Base-by-base conservation (phyloP, 2,113 vertebrate species). In the Ammodytes marinus region DNA sequence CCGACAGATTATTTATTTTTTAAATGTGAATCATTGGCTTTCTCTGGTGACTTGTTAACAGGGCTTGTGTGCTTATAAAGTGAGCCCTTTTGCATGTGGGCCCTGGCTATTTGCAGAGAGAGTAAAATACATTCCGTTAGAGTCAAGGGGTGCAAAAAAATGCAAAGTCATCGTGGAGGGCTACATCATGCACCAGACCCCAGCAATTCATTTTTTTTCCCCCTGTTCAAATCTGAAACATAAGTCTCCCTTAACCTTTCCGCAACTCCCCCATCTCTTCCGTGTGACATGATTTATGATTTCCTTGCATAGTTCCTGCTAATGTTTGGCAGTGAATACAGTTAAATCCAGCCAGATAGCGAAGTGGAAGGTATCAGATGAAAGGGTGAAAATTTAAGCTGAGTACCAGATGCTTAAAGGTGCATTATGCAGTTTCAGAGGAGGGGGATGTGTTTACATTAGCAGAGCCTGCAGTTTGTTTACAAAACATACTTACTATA, bases 301-400 rank as follows among this genome's bases (percentile, higher is more conserved):
- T 86, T 91, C 73, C 77, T 66, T 15, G 45, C 59, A 15, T 50
- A 59, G 47, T 69, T 76, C 19, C 4, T 46, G 54, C 55, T 69
- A 39, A 67, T 50, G 59, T 37, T 43, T 27, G 5, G 42, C 42
- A 47, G 54, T 45, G 43, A 58, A 80, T 13, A 15, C 7, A 49
- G 13, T 9, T 27, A 27, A 27, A 27, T 68, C 11, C 19, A 70
- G 76, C 37, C 37, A 42, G 9, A 46, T 5, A 46, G 77, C 47
- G 37, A 4, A 39, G 71, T 46, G 84, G 27, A 67, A 60, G 54
- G 74, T 72, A 40, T 88, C 53, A 79, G 2, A 47, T 86, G 77
- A 75, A 82, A 84, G 53, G 69, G 77, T 79, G 27, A 39, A 83
- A 57, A 74, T 15, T 55, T 11, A 53, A 64, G 74, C 49, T 54